Evolutionary conservation across 2,797 vertebrate genomes (phyloP), one percentile per base, ranked within the genome.

Genomic region (Poeciliopsis turneri): DNA sequence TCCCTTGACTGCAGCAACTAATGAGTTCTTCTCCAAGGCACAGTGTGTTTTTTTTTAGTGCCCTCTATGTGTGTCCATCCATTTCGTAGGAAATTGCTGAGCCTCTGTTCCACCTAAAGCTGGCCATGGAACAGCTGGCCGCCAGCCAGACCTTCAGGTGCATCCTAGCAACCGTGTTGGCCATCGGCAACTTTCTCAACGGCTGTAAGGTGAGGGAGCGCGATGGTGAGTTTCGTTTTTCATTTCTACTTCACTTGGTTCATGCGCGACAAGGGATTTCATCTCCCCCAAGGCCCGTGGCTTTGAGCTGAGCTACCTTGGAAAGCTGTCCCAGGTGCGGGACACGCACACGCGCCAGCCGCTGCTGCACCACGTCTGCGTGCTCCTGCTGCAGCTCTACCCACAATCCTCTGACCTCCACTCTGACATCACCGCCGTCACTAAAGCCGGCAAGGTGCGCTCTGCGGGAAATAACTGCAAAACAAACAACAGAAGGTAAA

Each of bases 121-220:
- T 94, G 69, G 95, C 94, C 61, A 96, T 96, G 95, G 95, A 96
- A 55, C 96, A 96, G 78, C 90, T 96, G 9, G 86, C 93, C 4
- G 84, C 87, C 79, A 96, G 93, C 83, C 92, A 94, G 78, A 96
- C 96, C 13, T 96, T 96, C 36, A 92, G 90, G 30, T 94, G 89
- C 11, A 94, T 96, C 55, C 90, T 96, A 0, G 95, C 96, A 0
- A 95, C 96, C 0, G 95, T 96, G 78, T 88, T 96, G 6, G 95
- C 95, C 0, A 94, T 96, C 1, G 96, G 96, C 0, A 96, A 96
- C 92, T 96, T 96, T 68, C 94, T 96, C 8, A 96, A 96, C 8
- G 94, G 95, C 20, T 93, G 93, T 51, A 96, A 95, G 90, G 95
- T 96, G 74, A 89, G 88, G 25, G 23, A 9, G 3, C 6, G 2